A percentile compares a stretch with the other conserved stretches of the same genome.
These are phyloP conservation scores for Drosophila rufa DNA, from an alignment of 1,140 invertebrate genomes.

Conservation along the genomic window DNA sequence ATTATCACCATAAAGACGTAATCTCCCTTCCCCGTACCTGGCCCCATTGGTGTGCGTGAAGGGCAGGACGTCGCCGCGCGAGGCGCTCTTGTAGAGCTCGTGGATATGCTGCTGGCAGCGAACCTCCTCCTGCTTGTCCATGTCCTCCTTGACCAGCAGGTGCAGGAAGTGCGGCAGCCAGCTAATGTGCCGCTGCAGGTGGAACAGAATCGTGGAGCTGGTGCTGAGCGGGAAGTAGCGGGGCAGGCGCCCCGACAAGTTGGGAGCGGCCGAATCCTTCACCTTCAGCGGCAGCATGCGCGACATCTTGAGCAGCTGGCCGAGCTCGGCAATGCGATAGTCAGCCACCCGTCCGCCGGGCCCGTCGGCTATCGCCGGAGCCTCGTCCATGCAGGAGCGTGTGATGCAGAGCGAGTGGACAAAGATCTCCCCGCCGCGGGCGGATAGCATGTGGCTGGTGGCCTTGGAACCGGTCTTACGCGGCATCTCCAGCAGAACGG, in stretches of 20 bases:
- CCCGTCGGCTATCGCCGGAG: slow-evolving; percentile 97
- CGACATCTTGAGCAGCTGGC: slow-evolving; percentile 94
- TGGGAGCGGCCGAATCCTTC: slow-evolving; percentile 64
- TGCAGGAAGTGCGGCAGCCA: slow-evolving; percentile 93
- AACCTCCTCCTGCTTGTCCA: slow-evolving; percentile 94
- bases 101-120: slow-evolving; percentile 96
- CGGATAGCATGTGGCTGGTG: slow-evolving; percentile 96
- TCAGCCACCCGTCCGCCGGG: slow-evolving; percentile 96
- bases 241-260: slow-evolving; percentile 91
- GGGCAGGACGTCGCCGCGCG: slow-evolving; percentile 92
- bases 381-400: slow-evolving; percentile 96
- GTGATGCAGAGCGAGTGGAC: slow-evolving; percentile 95
- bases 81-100: slow-evolving; percentile 92
- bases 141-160: slow-evolving; percentile 92
- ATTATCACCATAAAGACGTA: not conserved
- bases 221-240: slow-evolving; percentile 96
- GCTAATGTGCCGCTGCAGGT: slow-evolving; percentile 88
- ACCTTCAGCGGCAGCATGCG: slow-evolving; percentile 90
- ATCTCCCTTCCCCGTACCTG: slow-evolving; percentile 77
- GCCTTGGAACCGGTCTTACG: slow-evolving; percentile 94
- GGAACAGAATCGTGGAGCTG: slow-evolving; percentile 92
- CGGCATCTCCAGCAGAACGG: slow-evolving; percentile 97
- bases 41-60: slow-evolving; percentile 87
- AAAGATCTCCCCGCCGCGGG: slow-evolving; percentile 98
- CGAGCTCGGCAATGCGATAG: slow-evolving; percentile 95